Evolutionary conservation across 2,797 vertebrate species (phyloP).

Genomic region (Falco biarmicus): DNA sequence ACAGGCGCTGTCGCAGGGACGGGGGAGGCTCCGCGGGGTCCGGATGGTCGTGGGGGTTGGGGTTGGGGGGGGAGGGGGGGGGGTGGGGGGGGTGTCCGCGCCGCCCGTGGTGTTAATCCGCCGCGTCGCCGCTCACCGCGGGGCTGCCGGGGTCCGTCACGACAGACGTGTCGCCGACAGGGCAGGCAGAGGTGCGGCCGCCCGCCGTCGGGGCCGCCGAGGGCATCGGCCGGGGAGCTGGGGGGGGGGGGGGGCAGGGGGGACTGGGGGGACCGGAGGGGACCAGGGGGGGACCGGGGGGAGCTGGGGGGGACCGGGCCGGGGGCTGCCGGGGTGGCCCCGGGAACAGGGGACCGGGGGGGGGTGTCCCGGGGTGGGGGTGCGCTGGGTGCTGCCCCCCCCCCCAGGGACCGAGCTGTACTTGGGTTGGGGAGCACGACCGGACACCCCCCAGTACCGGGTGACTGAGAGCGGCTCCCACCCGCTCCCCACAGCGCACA

Average conservation of each 20-base stretch:
- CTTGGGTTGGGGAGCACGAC: too few relatives aligned
- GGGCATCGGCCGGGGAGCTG: too few relatives aligned
- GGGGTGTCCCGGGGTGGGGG: not conserved
- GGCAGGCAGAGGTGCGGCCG: too few relatives aligned
- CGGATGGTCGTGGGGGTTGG: too few relatives aligned
- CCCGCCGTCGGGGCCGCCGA: not conserved
- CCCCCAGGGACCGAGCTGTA: too few relatives aligned
- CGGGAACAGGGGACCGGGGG: not conserved
- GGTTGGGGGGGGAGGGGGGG: too few relatives aligned
- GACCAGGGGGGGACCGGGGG: not conserved
- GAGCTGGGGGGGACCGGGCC: not conserved
- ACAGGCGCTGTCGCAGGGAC: too few relatives aligned
- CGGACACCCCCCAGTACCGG: too few relatives aligned
- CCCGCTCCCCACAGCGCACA: not conserved
- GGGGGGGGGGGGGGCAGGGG: too few relatives aligned
- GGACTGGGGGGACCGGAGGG: too few relatives aligned
- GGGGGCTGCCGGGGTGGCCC: not conserved
- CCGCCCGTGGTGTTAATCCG: not conserved
- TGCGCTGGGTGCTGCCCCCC: not conserved
- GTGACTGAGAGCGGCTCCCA: not conserved
- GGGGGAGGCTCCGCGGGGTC: too few relatives aligned
- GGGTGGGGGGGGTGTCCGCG: not conserved
- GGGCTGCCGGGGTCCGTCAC: not conserved
- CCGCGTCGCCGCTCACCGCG: not conserved
- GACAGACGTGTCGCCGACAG: not conserved